Evolutionary conservation across 1,140 invertebrate genomes (phyloP).

Genomic region (Homarus americanus): DNA sequence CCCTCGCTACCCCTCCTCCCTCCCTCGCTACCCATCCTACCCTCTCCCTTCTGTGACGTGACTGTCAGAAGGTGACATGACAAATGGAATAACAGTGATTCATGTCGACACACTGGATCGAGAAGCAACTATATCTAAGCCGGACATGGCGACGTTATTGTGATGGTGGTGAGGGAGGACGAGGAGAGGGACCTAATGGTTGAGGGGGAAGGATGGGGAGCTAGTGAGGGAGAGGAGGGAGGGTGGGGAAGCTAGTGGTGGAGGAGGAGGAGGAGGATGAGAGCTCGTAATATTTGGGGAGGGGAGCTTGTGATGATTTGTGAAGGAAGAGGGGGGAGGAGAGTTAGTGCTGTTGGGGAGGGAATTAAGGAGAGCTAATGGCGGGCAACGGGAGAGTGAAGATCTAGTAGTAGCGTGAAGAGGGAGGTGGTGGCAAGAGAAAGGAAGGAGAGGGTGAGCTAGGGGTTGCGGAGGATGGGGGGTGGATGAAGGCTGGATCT

Average conservation of each 20-base stretch:
- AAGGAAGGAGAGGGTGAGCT: not conserved
- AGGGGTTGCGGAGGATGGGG: no score
- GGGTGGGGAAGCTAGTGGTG: not conserved
- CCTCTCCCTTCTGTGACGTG: conserved; percentile 53
- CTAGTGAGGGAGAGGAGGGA: not conserved
- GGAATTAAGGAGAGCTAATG: not conserved
- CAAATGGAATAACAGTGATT: conserved; percentile 71
- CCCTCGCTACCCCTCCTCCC: not conserved
- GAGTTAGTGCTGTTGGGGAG: not conserved
- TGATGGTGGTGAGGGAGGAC: not conserved
- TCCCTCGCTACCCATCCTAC: not conserved
- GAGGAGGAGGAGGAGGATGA: not conserved
- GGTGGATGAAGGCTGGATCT: no score
- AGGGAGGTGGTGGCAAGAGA: not conserved
- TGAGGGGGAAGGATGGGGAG: not conserved
- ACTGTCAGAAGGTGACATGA: conserved; percentile 66
- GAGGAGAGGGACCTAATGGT: not conserved
- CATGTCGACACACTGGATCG: conserved; percentile 63
- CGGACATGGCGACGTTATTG: conserved; percentile 39
- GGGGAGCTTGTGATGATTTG: not conserved
- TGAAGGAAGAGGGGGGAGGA: not conserved
- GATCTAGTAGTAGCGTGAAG: not conserved
- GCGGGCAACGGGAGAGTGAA: not conserved
- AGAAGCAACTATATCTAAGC: conserved; percentile 63
- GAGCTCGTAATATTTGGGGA: no score